These are phyloP conservation scores for Microctenopoma stevenorrisi DNA, from an alignment of 2,797 vertebrate species.

Conservation along the genomic window DNA sequence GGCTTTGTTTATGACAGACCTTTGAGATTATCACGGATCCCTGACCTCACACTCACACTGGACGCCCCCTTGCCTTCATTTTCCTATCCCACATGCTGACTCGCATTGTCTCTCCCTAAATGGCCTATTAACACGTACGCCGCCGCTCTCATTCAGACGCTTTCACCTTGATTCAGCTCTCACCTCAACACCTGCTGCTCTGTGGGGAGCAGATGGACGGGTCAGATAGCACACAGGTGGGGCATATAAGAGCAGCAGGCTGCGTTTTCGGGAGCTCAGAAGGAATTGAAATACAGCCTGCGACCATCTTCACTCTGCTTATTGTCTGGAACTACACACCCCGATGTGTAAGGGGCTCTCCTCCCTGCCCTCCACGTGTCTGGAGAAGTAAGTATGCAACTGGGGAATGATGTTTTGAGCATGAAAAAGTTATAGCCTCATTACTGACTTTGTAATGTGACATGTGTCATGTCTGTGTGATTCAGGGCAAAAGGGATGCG, in stretches of 20 bases:
- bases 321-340: conserved; percentile 2
- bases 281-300: not conserved
- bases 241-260: conserved; percentile 63
- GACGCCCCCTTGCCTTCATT: conserved; percentile 22
- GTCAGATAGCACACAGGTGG: conserved; percentile 39
- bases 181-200: conserved; percentile 44
- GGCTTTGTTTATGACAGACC: conserved; percentile 18
- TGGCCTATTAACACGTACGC: conserved; percentile 34
- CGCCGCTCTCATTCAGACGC: conserved; percentile 11
- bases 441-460: not conserved
- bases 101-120: conserved; percentile 15
- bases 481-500: conserved; percentile 83
- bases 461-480: conserved; percentile 37
- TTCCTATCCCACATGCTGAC: conserved; percentile 10
- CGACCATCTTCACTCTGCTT: conserved; percentile 7
- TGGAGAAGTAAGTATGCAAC: conserved; percentile 77
- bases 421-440: not conserved
- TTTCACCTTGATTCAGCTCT: conserved; percentile 14
- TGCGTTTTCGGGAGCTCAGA: not conserved
- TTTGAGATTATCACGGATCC: conserved; percentile 31
- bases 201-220: conserved; percentile 21
- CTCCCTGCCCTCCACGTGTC: conserved; percentile 79
- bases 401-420: not conserved
- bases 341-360: conserved; percentile 83
- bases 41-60: conserved; percentile 34